Conservation (phyloP, 2,797 vertebrate species). For the Cirrhinus molitorella region DNA sequence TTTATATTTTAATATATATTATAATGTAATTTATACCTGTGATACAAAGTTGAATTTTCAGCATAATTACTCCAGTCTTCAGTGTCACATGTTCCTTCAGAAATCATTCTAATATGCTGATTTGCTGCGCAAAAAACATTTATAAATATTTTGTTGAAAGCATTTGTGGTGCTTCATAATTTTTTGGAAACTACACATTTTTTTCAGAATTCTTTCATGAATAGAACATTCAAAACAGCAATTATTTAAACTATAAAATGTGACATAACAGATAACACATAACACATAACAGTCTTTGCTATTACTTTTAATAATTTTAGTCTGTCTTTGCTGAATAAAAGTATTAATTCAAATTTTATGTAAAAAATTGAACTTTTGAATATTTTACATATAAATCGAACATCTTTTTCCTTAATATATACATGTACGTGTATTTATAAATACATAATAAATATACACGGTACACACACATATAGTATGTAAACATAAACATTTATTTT, state of each 20-base stretch:
- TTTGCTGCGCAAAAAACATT: background rate
- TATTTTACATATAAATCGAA: no score
- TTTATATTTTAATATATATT: background rate
- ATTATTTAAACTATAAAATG: background rate
- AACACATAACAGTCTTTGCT: background rate
- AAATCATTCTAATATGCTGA: background rate
- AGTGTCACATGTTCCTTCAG: background rate
- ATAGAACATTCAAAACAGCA: background rate
- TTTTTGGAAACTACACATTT: background rate
- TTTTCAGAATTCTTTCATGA: background rate
- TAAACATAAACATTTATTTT: no score
- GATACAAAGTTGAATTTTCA: background rate
- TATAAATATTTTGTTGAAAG: background rate
- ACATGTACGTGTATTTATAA: no score
- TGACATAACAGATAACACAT: background rate
- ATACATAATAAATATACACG: no score
- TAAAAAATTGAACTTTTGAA: no score
- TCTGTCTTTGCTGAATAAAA: no score
- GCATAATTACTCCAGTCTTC: no score
- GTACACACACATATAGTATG: no score
- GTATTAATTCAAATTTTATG: no score
- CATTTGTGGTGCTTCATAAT: background rate
- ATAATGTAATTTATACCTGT: background rate
- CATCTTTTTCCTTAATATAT: no score
- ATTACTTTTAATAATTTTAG: background rate